phyloP scores from a whole-genome alignment of 1,140 invertebrate species.

The Drosophila nebulosa region DNA sequence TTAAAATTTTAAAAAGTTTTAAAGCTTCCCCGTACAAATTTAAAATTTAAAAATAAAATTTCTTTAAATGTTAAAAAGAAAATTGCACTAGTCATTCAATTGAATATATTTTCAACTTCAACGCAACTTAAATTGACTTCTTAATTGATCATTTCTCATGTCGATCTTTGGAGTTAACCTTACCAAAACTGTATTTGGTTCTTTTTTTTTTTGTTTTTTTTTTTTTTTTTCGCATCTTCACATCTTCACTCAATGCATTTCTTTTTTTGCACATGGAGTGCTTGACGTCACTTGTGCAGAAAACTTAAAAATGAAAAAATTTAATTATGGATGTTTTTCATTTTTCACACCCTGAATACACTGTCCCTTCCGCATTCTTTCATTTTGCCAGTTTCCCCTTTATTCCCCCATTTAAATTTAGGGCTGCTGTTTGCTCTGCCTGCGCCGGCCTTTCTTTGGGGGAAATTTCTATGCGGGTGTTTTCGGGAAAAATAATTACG shows the following conservation, averaged over 20 bases:
- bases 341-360: constrained; percentile 69
- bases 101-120: neutral
- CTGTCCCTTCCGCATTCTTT: neutral
- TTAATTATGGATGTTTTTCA: constrained; percentile 77
- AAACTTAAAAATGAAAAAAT: constrained; percentile 78
- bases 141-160: neutral
- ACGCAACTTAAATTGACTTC: neutral
- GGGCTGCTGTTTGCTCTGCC: too few relatives aligned
- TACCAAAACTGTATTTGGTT: constrained; percentile 2
- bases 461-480: constrained; percentile 66
- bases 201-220: neutral
- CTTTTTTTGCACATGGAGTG: constrained; percentile 10
- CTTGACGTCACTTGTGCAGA: constrained; percentile 75
- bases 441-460: constrained; percentile 59
- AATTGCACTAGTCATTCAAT: neutral
- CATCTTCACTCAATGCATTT: neutral
- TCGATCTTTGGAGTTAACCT: neutral
- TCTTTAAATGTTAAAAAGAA: too few relatives aligned
- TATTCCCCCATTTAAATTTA: constrained; percentile 53
- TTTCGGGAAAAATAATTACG: constrained; percentile 71
- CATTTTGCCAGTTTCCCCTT: neutral
- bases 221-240: neutral
- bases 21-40: too few relatives aligned
- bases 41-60: too few relatives aligned
- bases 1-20: too few relatives aligned